phyloP scores from a whole-genome alignment of 2,888 invertebrate species.

The Troides aeacus region DNA sequence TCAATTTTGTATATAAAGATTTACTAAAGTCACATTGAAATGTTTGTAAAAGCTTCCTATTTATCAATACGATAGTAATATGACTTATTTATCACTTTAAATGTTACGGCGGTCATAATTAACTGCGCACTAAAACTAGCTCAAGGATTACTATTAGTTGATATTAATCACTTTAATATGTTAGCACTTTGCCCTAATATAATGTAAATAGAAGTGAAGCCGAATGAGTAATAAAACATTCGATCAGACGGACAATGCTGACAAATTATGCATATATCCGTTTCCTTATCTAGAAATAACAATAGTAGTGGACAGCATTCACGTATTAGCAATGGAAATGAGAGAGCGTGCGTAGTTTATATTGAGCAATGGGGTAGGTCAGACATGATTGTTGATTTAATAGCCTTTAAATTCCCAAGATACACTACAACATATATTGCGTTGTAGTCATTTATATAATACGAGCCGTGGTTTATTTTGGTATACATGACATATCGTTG shows the following conservation, averaged over 20 bases:
- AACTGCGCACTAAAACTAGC: no score
- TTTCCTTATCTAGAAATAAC: constrained; percentile 25
- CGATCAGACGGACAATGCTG: neutral
- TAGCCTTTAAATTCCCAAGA: constrained; percentile 39
- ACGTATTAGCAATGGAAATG: constrained; percentile 70
- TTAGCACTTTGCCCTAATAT: no score
- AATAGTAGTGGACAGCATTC: constrained; percentile 43
- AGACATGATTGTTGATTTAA: constrained; percentile 61
- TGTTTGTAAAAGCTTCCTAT: no score
- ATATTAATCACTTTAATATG: no score
- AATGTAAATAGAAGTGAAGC: neutral
- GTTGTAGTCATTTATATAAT: constrained; percentile 7
- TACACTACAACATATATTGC: constrained; percentile 23
- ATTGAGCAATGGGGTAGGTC: constrained; percentile 73
- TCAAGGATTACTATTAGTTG: no score
- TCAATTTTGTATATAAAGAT: no score
- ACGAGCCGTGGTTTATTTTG: neutral
- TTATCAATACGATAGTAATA: no score
- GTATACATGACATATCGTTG: constrained; percentile 16
- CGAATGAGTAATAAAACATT: neutral
- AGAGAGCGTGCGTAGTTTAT: constrained; percentile 57
- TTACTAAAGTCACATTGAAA: no score
- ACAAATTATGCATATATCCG: constrained; percentile 4
- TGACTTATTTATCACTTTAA: no score
- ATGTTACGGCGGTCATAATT: no score